Conservation (phyloP, 2,113 vertebrate genomes). For the Takifugu flavidus region DNA sequence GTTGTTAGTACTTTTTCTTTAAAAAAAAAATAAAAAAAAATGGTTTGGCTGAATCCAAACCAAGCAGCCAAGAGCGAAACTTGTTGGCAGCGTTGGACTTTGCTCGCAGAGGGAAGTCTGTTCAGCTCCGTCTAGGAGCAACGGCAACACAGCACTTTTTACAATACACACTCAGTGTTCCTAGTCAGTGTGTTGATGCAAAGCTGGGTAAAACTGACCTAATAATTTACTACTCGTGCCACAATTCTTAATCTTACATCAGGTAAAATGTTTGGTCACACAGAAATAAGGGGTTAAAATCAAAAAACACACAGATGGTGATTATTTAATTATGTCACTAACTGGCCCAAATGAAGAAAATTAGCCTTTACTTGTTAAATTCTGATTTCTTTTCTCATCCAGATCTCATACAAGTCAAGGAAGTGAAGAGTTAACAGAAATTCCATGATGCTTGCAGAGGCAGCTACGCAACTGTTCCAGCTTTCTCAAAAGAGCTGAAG, state of each 20-base stretch:
- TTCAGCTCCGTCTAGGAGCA: slow-evolving; percentile 29
- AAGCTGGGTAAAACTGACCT: slow-evolving; percentile 6
- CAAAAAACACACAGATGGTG: no score
- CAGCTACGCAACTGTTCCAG: no score
- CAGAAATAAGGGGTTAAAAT: no score
- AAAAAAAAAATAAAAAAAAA: slow-evolving; percentile 25
- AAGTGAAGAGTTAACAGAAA: no score
- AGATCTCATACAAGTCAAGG: no score
- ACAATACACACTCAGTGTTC: slow-evolving; percentile 4
- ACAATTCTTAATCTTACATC: neutral
- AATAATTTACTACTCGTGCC: neutral
- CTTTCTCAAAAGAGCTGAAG: no score
- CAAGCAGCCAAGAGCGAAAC: slow-evolving; percentile 25
- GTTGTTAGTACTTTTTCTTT: slow-evolving; percentile 30
- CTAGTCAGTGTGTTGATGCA: slow-evolving; percentile 24
- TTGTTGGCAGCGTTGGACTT: slow-evolving; percentile 26
- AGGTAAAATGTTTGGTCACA: neutral
- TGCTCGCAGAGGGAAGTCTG: slow-evolving; percentile 23
- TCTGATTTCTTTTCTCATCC: no score
- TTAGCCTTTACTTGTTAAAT: no score
- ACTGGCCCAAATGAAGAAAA: no score
- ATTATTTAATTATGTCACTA: no score
- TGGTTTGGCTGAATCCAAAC: slow-evolving; percentile 28
- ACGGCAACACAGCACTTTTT: slow-evolving; percentile 8
- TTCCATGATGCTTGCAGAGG: no score